Evolutionary conservation across 2,113 vertebrate genomes (phyloP).

Genomic region (Solea solea): DNA sequence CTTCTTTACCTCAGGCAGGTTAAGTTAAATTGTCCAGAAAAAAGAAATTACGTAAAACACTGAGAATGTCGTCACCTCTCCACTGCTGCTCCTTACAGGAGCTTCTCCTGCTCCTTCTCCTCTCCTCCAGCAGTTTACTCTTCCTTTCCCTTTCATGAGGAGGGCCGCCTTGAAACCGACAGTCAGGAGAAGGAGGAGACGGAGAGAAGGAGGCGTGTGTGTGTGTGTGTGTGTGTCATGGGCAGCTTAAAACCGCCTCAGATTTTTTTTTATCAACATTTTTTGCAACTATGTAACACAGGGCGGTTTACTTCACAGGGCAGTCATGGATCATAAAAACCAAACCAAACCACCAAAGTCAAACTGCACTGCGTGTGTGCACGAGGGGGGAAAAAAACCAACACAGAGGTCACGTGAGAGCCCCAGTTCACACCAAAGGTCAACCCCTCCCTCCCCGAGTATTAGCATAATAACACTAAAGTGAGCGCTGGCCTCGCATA

Average conservation of each 20-base stretch:
- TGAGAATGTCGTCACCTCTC: neutral
- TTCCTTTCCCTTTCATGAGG: neutral
- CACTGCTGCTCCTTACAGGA: neutral
- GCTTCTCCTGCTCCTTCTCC: neutral
- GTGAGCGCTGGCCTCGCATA: slow-evolving; percentile 46
- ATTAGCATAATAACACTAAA: slow-evolving; percentile 38
- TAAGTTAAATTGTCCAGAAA: too few relatives aligned
- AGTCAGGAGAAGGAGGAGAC: slow-evolving; percentile 27
- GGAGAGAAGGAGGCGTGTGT: neutral
- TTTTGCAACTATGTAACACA: slow-evolving; percentile 57
- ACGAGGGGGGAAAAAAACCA: neutral
- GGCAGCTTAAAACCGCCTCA: slow-evolving; percentile 78
- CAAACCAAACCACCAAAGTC: too few relatives aligned
- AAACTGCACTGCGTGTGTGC: too few relatives aligned
- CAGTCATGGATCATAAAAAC: slow-evolving; percentile 19
- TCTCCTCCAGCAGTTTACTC: neutral
- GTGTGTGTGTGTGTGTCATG: slow-evolving; percentile 10
- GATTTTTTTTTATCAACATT: slow-evolving; percentile 72
- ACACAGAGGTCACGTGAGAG: slow-evolving; percentile 8
- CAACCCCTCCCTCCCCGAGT: neutral
- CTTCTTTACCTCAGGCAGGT: neutral
- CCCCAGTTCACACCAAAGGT: slow-evolving; percentile 14
- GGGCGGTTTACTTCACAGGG: slow-evolving; percentile 39
- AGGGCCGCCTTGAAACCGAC: slow-evolving; percentile 78
- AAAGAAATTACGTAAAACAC: neutral